phyloP scores from a whole-genome alignment of 2,797 vertebrate genomes.

The Pseudomugil gertrudae region DNA sequence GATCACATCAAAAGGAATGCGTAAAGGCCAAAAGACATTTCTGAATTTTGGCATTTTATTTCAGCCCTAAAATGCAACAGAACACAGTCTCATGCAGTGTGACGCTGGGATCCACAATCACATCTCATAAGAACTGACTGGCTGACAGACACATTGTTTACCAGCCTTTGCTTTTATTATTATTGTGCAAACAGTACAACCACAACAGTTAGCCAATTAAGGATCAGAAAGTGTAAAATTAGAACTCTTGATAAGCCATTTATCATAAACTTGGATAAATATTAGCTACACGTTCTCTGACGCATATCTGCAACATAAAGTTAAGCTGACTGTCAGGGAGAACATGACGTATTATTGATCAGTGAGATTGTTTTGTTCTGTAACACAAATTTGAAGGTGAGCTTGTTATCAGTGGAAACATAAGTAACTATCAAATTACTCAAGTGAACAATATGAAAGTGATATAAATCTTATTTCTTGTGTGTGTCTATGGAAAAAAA shows the following conservation, averaged over 20 bases:
- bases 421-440: constrained; percentile 10
- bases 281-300: constrained; percentile 22
- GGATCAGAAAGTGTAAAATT: constrained; percentile 21
- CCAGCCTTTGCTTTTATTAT: not conserved
- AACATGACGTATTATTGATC: not conserved
- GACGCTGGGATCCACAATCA: not conserved
- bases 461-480: constrained; percentile 18
- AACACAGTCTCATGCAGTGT: not conserved
- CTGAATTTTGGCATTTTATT: not conserved
- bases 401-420: constrained; percentile 26
- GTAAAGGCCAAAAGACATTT: not conserved
- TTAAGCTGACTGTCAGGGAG: not conserved
- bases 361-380: not conserved
- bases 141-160: not conserved
- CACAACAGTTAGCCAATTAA: not conserved
- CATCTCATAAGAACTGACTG: not conserved
- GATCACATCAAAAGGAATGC: not conserved
- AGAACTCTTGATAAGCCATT: constrained; percentile 2
- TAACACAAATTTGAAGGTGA: not conserved
- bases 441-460: constrained; percentile 3
- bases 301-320: constrained; percentile 48
- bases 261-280: constrained; percentile 46
- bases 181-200: constrained; percentile 7
- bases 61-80: not conserved
- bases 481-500: constrained; percentile 9